Base-by-base conservation (phyloP, 1,140 invertebrate genomes). In the Psilanteris sp. region DNA sequence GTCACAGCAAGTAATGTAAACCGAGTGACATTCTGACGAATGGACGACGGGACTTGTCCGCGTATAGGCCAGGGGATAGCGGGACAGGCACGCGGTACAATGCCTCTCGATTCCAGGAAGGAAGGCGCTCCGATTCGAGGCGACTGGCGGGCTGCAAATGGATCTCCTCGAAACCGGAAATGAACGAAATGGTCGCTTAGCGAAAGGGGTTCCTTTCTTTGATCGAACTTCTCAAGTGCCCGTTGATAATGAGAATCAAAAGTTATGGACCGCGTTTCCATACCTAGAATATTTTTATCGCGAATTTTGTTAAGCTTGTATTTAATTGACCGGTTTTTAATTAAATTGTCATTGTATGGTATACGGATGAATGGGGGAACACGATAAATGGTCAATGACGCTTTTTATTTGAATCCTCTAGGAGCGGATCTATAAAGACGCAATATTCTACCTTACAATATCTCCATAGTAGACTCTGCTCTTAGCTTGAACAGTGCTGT, bases 181-280 rank as follows among this genome's bases (percentile, higher is more conserved):
- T 88, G 84, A 88, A 86, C 84, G 83, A 84, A 87, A 88, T 87
- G 84, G 85, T 81, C 82, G 83, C 83, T 85, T 82, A 84, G 81
- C 83, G 79, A 87, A 84, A 83, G 64, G 81, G 82, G 80, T 84
- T 85, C 79, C 55, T 81, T 86, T 81, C 82, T 85, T 85, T 83
- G 78, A 85, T 81, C 78, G 81, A 83, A 66, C 66, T 44, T 13
- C 39, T 57, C 55, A 54, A 64, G 48, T 34, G 27, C 11, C 41
- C 18, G 11, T 32, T 5, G 54, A 67, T 67, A 57, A 77, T 66
- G 39, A 68, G 34, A 68, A 68, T 57, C 54, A 64, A 52, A 57
- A 44, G 37, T 62, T 50, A 26, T 14, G 20, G 36, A 46, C 32
- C 39, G n/a, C 9, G 22, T 10, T 24, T 32, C 29, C 20, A 9